phyloP scores from a whole-genome alignment of 2,888 invertebrate species.

The Teleiodes luculella region DNA sequence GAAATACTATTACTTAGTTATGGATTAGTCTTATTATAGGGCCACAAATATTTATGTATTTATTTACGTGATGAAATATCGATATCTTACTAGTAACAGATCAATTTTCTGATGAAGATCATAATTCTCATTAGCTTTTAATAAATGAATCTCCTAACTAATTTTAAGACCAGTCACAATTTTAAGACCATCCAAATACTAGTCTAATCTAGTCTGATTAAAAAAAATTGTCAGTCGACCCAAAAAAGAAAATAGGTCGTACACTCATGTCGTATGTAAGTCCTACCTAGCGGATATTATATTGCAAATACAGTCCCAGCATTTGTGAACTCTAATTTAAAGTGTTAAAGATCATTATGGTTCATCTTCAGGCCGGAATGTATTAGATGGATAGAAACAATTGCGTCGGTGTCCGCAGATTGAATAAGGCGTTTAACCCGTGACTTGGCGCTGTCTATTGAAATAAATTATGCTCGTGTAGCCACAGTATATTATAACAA shows the following conservation, averaged over 20 bases:
- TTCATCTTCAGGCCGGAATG: constrained; percentile 22
- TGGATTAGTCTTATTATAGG: no score
- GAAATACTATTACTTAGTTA: no score
- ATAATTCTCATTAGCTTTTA: no score
- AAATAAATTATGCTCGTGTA: constrained; percentile 1
- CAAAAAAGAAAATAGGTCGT: neutral
- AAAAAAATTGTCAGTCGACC: neutral
- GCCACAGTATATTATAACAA: neutral
- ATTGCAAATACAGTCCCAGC: constrained; percentile 17
- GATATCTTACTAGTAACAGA: no score
- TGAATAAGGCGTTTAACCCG: constrained; percentile 67
- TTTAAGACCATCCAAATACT: no score
- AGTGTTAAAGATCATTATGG: constrained; percentile 38
- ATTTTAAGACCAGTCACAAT: no score
- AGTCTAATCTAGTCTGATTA: no score
- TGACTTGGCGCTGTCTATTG: constrained; percentile 33
- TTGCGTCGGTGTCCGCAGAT: constrained; percentile 65
- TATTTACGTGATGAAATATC: no score
- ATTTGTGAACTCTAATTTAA: constrained; percentile 29
- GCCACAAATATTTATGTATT: no score
- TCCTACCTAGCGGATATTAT: no score
- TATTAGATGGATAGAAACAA: constrained; percentile 57
- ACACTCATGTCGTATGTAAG: neutral
- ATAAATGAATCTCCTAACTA: no score
- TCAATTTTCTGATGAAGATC: no score